These are phyloP conservation scores for Druceiella hillmani DNA, from an alignment of 2,888 invertebrate genomes.

Conservation along the genomic window DNA sequence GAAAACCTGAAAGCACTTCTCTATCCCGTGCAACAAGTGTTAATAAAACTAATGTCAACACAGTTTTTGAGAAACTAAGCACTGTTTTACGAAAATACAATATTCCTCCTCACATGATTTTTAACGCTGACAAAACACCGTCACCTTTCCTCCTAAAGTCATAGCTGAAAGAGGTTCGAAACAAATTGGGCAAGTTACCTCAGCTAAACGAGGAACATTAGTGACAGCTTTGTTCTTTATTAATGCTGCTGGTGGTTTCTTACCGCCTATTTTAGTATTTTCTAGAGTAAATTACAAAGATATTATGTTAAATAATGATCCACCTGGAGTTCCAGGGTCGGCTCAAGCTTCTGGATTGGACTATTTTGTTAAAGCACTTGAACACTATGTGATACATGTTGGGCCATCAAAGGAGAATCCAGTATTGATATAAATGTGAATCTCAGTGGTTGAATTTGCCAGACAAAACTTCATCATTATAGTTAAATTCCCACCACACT, in stretches of 20 bases:
- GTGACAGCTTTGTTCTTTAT: constrained; percentile 13
- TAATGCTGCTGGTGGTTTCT: constrained; percentile 19
- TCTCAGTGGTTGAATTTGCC: constrained; percentile 18
- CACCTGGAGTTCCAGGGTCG: constrained; percentile 18
- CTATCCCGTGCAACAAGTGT: constrained; percentile 17
- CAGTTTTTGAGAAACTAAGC: constrained; percentile 18
- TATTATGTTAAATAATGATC: constrained; percentile 18
- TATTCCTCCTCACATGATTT: constrained; percentile 15
- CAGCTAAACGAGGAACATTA: constrained; percentile 15
- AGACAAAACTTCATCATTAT: constrained; percentile 18
- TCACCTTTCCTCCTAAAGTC: constrained; percentile 20
- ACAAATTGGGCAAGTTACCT: constrained; percentile 20
- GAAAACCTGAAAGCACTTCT: constrained; percentile 20
- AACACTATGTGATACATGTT: constrained; percentile 22
- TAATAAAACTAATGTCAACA: constrained; percentile 16
- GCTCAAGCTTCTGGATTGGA: constrained; percentile 20
- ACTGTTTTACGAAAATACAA: constrained; percentile 14
- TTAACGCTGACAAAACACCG: constrained; percentile 18
- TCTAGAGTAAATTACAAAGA: constrained; percentile 20
- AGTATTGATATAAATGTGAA: constrained; percentile 21
- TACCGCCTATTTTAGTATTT: constrained; percentile 19
- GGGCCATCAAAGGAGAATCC: constrained; percentile 21
- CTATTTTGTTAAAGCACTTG: constrained; percentile 19
- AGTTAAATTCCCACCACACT: constrained; percentile 21
- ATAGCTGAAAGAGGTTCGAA: constrained; percentile 18